These are phyloP conservation scores for Scomber japonicus DNA, from an alignment of 2,113 vertebrate species.

Conservation along the genomic window DNA sequence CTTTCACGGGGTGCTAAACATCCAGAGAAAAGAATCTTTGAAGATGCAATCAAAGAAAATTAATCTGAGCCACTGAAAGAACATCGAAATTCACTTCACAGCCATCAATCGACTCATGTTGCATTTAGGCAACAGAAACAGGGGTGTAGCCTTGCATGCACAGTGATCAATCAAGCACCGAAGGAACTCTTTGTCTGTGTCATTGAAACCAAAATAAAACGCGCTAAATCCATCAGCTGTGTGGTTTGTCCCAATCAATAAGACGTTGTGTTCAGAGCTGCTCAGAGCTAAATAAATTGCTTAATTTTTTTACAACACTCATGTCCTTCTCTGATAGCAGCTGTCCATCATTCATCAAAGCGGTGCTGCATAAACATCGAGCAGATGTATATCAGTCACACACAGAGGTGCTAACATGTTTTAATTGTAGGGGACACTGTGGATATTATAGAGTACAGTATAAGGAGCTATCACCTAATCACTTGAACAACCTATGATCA, in stretches of 20 bases:
- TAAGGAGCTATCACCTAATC: background rate
- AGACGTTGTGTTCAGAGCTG: slow-evolving; percentile 25
- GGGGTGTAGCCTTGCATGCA: slow-evolving; percentile 19
- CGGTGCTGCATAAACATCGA: slow-evolving; percentile 9
- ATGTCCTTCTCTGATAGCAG: slow-evolving; percentile 24
- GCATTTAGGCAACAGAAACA: slow-evolving; percentile 54
- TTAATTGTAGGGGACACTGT: background rate
- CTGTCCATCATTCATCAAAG: slow-evolving; percentile 33
- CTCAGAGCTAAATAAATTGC: slow-evolving; percentile 6
- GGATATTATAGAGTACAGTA: background rate
- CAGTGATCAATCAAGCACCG: slow-evolving; percentile 57
- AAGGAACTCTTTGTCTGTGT: slow-evolving; percentile 58
- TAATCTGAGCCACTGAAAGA: slow-evolving; percentile 53
- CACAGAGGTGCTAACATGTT: background rate
- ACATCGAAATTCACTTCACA: slow-evolving; percentile 65
- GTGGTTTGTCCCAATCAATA: slow-evolving; percentile 58
- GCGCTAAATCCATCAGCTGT: slow-evolving; percentile 48
- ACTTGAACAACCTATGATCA: background rate
- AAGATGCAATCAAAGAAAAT: slow-evolving; percentile 63
- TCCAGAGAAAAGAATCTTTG: slow-evolving; percentile 58
- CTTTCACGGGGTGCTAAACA: slow-evolving; percentile 46
- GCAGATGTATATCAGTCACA: slow-evolving; percentile 1
- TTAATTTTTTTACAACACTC: slow-evolving; percentile 18
- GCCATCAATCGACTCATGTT: slow-evolving; percentile 59
- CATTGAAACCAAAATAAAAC: slow-evolving; percentile 59